phyloP scores from a whole-genome alignment of 2,797 vertebrate species.

The Erithacus rubecula region DNA sequence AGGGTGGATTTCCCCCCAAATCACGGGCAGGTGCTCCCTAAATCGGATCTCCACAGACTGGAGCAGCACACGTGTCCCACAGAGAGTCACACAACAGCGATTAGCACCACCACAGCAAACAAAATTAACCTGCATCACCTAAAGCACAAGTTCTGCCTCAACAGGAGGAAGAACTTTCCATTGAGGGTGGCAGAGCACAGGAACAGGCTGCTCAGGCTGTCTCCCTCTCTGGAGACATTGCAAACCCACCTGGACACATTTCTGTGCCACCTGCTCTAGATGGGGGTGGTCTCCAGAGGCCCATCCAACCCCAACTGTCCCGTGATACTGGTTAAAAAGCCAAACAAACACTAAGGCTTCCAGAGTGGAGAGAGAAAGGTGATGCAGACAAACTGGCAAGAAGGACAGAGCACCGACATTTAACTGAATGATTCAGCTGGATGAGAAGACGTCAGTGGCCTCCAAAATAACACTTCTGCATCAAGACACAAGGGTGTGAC shows the following conservation, averaged over 20 bases:
- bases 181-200: neutral
- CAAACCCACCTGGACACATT: neutral
- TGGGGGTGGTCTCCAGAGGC: neutral
- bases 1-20: neutral
- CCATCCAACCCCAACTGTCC: neutral
- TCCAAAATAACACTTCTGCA: neutral
- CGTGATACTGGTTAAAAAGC: neutral
- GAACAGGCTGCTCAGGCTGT: neutral
- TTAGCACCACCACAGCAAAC: neutral
- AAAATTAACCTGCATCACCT: neutral
- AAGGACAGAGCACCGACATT: neutral
- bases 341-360: neutral
- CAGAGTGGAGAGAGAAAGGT: neutral
- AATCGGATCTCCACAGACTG: neutral
- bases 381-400: neutral
- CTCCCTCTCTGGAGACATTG: neutral
- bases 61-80: neutral
- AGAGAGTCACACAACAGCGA: neutral
- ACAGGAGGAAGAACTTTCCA: neutral
- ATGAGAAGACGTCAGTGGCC: neutral
- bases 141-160: neutral
- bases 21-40: neutral
- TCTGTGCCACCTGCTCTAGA: neutral
- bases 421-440: neutral
- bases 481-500: neutral